These are phyloP conservation scores for Vidua chalybeata DNA, from an alignment of 2,113 vertebrate genomes.

Conservation along the genomic window DNA sequence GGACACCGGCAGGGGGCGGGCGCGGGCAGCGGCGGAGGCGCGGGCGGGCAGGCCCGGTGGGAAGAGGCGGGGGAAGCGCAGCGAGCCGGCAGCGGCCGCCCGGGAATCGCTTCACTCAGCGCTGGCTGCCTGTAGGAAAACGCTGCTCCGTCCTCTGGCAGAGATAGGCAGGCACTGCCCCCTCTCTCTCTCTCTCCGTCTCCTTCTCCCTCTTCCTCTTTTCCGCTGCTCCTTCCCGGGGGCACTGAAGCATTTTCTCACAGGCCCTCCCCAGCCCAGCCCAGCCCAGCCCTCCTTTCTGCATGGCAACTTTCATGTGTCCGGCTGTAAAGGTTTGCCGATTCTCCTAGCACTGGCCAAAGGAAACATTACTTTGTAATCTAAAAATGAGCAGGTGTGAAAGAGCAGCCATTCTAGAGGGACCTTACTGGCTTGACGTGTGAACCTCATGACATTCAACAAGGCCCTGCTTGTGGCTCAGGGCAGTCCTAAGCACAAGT, in stretches of 20 bases:
- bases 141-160: rapidly evolving
- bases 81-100: rapidly evolving
- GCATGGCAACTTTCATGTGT: not conserved
- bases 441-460: not conserved
- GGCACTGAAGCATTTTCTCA: not conserved
- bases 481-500: not conserved
- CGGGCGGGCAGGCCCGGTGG: not conserved
- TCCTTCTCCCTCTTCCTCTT: not conserved
- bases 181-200: too few relatives aligned
- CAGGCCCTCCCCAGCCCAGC: not conserved
- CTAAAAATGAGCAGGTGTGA: not conserved
- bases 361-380: not conserved
- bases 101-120: rapidly evolving
- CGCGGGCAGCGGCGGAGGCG: not conserved
- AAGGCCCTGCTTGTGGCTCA: not conserved
- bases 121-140: rapidly evolving
- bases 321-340: not conserved
- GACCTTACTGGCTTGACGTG: not conserved
- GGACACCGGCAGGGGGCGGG: not conserved
- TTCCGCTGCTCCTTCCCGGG: not conserved
- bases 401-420: not conserved
- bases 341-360: not conserved
- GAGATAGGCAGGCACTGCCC: rapidly evolving
- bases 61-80: rapidly evolving
- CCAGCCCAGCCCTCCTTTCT: not conserved